A percentile compares a stretch with the other conserved stretches of the same genome.
phyloP scores from a whole-genome alignment of 2,113 vertebrate species.

The human region DNA sequence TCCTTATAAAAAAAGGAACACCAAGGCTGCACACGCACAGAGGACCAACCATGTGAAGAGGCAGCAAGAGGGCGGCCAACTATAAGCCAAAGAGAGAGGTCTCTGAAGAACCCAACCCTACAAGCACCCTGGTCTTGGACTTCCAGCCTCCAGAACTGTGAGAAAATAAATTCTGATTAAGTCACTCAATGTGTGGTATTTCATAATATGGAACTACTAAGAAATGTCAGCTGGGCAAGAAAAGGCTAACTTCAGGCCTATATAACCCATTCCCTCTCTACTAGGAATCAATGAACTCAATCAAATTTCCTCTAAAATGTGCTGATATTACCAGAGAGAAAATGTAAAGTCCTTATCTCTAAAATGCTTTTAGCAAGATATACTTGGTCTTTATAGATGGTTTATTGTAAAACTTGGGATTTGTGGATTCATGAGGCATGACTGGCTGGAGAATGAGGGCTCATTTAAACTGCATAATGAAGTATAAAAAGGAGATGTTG shows the following conservation, averaged over 20 bases:
- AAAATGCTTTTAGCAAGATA: conserved; percentile 17
- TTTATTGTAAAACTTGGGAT: conserved; percentile 7
- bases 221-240: neutral
- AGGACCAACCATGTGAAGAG: neutral
- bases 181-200: neutral
- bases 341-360: neutral
- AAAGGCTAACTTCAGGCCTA: conserved; percentile 7
- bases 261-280: neutral
- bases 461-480: conserved; percentile 17
- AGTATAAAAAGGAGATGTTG: neutral
- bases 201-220: neutral
- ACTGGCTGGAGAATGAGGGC: neutral
- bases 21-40: neutral
- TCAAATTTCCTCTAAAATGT: conserved; percentile 21
- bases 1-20: neutral
- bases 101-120: neutral
- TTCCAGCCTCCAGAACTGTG: neutral
- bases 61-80: neutral
- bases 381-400: neutral
- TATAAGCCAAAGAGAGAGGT: neutral
- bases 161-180: neutral
- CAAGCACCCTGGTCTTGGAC: neutral
- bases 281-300: neutral
- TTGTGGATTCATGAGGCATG: neutral
- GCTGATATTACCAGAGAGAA: neutral